Evolutionary conservation across 2,888 invertebrate species (phyloP).

Genomic region (Philonicus albiceps): DNA sequence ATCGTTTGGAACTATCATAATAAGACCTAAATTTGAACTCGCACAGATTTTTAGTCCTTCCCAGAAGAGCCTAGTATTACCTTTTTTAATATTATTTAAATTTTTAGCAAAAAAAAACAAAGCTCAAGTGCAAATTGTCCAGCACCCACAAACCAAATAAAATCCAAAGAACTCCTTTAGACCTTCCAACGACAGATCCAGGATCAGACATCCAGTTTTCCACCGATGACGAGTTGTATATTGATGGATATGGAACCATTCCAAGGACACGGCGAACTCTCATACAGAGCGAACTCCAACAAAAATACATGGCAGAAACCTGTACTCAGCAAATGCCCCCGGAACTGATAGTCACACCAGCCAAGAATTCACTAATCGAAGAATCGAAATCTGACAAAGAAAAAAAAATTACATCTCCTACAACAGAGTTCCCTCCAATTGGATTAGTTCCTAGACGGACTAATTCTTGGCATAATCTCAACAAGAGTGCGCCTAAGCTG

Average conservation of each 20-base stretch:
- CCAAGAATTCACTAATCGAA: slow-evolving; percentile 53
- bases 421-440: slow-evolving; percentile 54
- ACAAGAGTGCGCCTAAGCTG: slow-evolving; percentile 53
- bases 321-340: slow-evolving; percentile 60
- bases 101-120: slow-evolving; percentile 13
- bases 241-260: slow-evolving; percentile 51
- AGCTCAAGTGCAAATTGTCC: slow-evolving; percentile 45
- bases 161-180: slow-evolving; percentile 63
- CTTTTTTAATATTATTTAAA: background rate
- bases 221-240: slow-evolving; percentile 68
- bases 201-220: slow-evolving; percentile 70
- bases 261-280: slow-evolving; percentile 56
- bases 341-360: slow-evolving; percentile 63
- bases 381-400: slow-evolving; percentile 5
- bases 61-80: no score
- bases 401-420: slow-evolving; percentile 27
- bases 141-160: slow-evolving; percentile 49
- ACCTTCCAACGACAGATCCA: slow-evolving; percentile 72
- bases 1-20: no score
- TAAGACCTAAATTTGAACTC: no score
- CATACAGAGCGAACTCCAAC: slow-evolving; percentile 59
- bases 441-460: slow-evolving; percentile 54
- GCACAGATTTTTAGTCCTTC: no score
- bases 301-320: slow-evolving; percentile 44
- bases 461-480: slow-evolving; percentile 61